Evolutionary conservation across 2,888 invertebrate species (phyloP).

Genomic region (Thereva nobilitata): DNA sequence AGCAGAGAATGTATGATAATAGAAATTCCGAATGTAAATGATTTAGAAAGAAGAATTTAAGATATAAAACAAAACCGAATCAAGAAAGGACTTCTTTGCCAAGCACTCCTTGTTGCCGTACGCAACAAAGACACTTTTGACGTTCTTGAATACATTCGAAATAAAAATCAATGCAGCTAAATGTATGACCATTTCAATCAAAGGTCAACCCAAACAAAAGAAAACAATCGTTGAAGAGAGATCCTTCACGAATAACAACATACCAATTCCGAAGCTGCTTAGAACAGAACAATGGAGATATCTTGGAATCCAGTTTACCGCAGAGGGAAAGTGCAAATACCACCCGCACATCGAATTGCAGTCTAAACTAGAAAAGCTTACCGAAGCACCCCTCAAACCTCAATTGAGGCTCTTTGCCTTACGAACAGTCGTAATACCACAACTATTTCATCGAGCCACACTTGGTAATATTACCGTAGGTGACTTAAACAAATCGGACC

Average conservation of each 20-base stretch:
- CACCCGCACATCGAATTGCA: not conserved
- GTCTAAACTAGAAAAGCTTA: not conserved
- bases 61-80: no score
- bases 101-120: no score
- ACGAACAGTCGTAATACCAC: not conserved
- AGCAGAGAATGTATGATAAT: no score
- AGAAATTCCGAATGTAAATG: no score
- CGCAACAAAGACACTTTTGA: no score
- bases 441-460: constrained; percentile 1
- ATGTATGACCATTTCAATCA: not conserved
- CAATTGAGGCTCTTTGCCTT: not conserved
- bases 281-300: not conserved
- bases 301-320: not conserved
- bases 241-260: not conserved
- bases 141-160: not conserved
- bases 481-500: not conserved
- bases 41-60: no score
- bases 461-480: constrained; percentile 5
- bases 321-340: not conserved
- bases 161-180: not conserved
- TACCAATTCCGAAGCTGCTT: not conserved
- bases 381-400: not conserved
- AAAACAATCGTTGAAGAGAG: not conserved
- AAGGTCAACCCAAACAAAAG: constrained; percentile 9
- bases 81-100: no score